Evolutionary conservation across 2,888 invertebrate genomes (phyloP), one percentile per base, ranked within the genome.

Genomic region (Ennomos quercinarius): DNA sequence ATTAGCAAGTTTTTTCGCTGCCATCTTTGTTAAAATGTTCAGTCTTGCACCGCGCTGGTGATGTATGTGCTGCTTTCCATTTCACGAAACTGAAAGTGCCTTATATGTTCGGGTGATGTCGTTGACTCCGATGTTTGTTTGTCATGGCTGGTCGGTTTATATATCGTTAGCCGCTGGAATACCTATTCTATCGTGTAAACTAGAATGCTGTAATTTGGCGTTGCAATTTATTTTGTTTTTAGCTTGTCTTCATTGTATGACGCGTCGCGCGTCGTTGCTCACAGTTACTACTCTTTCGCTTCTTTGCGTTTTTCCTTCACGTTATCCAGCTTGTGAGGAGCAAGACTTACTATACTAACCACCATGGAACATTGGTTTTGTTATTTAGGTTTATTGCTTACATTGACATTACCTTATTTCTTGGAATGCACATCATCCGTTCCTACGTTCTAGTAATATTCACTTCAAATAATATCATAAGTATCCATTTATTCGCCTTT

Each of bases 111-210:
- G 89, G 91, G 83, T 81, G 79, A 80, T 90, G 91, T 90, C 89
- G 86, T 89, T 91, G 90, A 90, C 91, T 90, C 83, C 76, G 70
- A 77, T 89, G 91, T 90, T 91, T 91, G 89, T 91, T 91, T 91
- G 90, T 83, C 84, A 89, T 83, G 90, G 77, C 81, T 86, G 84
- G 90, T 81, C 86, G 89, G 78, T 72, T 72, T 50, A 68, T 73
- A 70, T 78, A 80, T 79, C 74, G 71, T 76, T 76, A 76, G 74
- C 76, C 74, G 75, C 77, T 71, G 70, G 74, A 72, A 76, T 73
- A 76, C 72, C 83, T 74, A 84, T 85, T 81, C 81, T 87, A 81
- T 87, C 87, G 87, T 89, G 87, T 77, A 78, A 75, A 74, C 78
- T 78, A 81, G 81, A 86, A 82, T 84, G 84, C 77, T 79, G 78